A percentile compares a stretch with the other conserved stretches of the same genome.
Conservation (phyloP, 2,888 invertebrate genomes). For the Helicoverpa assulta region DNA sequence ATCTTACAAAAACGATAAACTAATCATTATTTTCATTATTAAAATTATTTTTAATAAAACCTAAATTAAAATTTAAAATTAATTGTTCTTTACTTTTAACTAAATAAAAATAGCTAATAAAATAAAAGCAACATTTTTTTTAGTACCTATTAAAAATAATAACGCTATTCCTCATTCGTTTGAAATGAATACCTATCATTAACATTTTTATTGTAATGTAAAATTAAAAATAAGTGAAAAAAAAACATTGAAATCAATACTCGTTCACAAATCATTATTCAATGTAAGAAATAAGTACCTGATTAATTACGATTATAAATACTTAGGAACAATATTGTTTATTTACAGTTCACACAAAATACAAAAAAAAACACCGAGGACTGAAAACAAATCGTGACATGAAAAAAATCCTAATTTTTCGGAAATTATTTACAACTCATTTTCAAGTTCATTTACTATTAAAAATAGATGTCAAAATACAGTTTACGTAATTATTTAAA, state of each 20-base stretch:
- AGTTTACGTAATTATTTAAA: slow-evolving; percentile 44
- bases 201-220: background rate
- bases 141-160: slow-evolving; percentile 28
- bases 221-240: background rate
- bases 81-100: background rate
- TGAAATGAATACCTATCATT: slow-evolving; percentile 9
- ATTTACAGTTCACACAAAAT: slow-evolving; percentile 52
- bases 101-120: background rate
- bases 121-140: background rate
- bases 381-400: slow-evolving; percentile 27
- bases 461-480: slow-evolving; percentile 40
- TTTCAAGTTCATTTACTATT: slow-evolving; percentile 39
- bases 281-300: slow-evolving; percentile 54
- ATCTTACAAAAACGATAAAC: slow-evolving; percentile 39
- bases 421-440: slow-evolving; percentile 54
- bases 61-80: slow-evolving; percentile 8
- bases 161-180: slow-evolving; percentile 15
- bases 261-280: slow-evolving; percentile 44
- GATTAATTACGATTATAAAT: slow-evolving; percentile 60
- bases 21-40: slow-evolving; percentile 18
- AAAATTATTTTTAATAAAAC: background rate
- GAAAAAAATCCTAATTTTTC: slow-evolving; percentile 17
- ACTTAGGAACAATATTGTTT: slow-evolving; percentile 61
- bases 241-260: slow-evolving; percentile 32
- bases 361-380: slow-evolving; percentile 13